Evolutionary conservation across 2,888 invertebrate species (phyloP).

Genomic region (Hirtodrosophila duncani): DNA sequence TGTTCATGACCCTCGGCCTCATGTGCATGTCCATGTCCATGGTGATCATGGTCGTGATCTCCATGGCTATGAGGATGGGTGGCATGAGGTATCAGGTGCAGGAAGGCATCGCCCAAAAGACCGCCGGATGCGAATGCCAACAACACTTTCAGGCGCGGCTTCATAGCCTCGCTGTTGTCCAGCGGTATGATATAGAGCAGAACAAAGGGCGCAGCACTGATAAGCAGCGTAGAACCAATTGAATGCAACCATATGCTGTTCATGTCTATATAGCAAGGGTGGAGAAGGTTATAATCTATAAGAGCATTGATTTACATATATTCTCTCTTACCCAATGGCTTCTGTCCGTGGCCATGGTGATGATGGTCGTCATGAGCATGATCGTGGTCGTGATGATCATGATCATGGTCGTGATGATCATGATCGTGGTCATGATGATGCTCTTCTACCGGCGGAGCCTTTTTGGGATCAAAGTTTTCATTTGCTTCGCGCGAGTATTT

Average conservation of each 20-base stretch:
- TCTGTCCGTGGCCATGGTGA: constrained; percentile 29
- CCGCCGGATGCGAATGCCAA: constrained; percentile 97
- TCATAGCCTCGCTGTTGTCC: constrained; percentile 89
- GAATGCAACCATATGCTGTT: constrained; percentile 86
- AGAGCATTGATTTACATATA: neutral
- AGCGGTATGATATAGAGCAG: constrained; percentile 95
- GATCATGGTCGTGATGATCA: constrained; percentile 26
- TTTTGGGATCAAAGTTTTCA: constrained; percentile 59
- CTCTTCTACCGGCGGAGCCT: constrained; percentile 38
- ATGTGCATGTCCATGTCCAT: constrained; percentile 52
- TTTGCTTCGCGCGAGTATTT: constrained; percentile 88
- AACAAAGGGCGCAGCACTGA: constrained; percentile 96
- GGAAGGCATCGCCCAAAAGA: constrained; percentile 97
- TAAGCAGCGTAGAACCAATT: constrained; percentile 92
- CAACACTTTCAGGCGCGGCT: constrained; percentile 92
- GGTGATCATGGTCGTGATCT: constrained; percentile 78
- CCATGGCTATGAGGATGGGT: constrained; percentile 81
- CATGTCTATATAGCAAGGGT: constrained; percentile 65
- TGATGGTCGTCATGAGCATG: constrained; percentile 38
- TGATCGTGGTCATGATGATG: constrained; percentile 40
- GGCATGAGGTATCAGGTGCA: constrained; percentile 99
- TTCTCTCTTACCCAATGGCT: constrained; percentile 49
- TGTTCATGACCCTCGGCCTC: constrained; percentile 80
- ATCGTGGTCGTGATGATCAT: constrained; percentile 34
- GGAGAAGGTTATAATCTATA: constrained; percentile 4